These are phyloP conservation scores for Drosophila pseudotakahashii DNA, from an alignment of 2,888 invertebrate species.

Conservation along the genomic window DNA sequence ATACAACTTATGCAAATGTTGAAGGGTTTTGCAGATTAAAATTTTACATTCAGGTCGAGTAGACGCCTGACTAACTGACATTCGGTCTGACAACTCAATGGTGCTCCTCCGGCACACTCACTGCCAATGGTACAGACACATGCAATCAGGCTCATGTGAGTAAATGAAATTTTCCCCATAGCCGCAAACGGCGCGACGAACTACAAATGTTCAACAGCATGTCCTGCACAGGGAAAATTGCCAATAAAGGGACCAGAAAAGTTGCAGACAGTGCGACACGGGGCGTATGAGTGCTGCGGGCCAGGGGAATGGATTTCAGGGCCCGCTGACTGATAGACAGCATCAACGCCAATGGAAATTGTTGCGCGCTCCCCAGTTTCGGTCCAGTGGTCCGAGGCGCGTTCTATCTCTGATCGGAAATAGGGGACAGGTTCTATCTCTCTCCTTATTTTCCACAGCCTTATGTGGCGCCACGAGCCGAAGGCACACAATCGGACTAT, in stretches of 20 bases:
- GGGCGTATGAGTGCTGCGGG: background rate
- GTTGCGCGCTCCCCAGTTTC: slow-evolving; percentile 53
- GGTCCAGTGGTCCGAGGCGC: slow-evolving; percentile 44
- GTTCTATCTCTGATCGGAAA: slow-evolving; percentile 62
- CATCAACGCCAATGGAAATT: slow-evolving; percentile 69
- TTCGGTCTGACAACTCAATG: slow-evolving; percentile 49
- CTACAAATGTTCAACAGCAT: slow-evolving; percentile 62
- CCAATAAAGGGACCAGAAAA: slow-evolving; percentile 47
- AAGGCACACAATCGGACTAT: slow-evolving; percentile 48
- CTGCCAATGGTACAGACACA: slow-evolving; percentile 16
- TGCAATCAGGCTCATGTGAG: slow-evolving; percentile 18
- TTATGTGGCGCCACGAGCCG: slow-evolving; percentile 49
- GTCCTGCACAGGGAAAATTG: slow-evolving; percentile 44
- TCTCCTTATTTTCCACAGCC: slow-evolving; percentile 2
- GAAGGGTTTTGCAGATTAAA: slow-evolving; percentile 78
- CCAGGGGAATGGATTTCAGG: background rate
- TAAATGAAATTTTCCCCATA: slow-evolving; percentile 47
- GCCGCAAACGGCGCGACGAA: slow-evolving; percentile 54
- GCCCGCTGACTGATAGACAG: slow-evolving; percentile 49
- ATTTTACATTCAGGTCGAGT: slow-evolving; percentile 77
- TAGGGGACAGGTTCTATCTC: slow-evolving; percentile 27
- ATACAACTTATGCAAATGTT: slow-evolving; percentile 68
- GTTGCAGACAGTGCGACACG: slow-evolving; percentile 8
- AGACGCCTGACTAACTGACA: slow-evolving; percentile 51
- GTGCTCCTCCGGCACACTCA: slow-evolving; percentile 41